Percentiles rank a stretch among this genome's conserved stretches.
Conservation (phyloP, 2,797 vertebrate genomes). For the Coilia nasus region DNA sequence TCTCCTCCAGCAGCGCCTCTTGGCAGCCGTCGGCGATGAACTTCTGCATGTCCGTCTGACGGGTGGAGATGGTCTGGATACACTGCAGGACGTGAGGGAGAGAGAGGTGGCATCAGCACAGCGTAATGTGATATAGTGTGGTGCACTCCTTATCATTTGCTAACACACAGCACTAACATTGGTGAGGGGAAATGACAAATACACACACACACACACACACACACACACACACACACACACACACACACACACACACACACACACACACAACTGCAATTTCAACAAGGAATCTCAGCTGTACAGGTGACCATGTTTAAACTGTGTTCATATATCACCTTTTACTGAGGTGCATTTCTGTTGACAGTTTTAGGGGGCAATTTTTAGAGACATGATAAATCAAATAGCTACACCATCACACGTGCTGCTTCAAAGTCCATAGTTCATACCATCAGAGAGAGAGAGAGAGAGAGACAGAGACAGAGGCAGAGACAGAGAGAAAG, state of each 20-base stretch:
- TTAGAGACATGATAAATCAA: background rate
- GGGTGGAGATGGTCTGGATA: constrained; percentile 85
- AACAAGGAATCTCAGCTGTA: background rate
- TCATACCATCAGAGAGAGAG: background rate
- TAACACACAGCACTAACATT: background rate
- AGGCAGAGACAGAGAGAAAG: no score
- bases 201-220: background rate
- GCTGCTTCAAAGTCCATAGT: constrained; percentile 16
- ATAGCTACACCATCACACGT: background rate
- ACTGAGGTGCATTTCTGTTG: background rate
- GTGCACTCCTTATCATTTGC: background rate
- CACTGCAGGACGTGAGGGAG: constrained; percentile 70
- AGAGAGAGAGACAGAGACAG: no score
- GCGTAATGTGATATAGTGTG: background rate
- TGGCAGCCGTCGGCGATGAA: constrained; percentile 86
- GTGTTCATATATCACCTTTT: background rate
- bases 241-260: background rate
- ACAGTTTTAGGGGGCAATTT: background rate
- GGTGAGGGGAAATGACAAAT: background rate
- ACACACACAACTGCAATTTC: background rate
- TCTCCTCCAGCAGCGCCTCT: constrained; percentile 86
- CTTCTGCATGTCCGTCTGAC: constrained; percentile 83
- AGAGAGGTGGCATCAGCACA: background rate
- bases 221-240: background rate
- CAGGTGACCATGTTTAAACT: background rate